Evolutionary conservation across 2,797 vertebrate species (phyloP), one percentile per base, ranked within the genome.

Genomic region (Numenius phaeopus): DNA sequence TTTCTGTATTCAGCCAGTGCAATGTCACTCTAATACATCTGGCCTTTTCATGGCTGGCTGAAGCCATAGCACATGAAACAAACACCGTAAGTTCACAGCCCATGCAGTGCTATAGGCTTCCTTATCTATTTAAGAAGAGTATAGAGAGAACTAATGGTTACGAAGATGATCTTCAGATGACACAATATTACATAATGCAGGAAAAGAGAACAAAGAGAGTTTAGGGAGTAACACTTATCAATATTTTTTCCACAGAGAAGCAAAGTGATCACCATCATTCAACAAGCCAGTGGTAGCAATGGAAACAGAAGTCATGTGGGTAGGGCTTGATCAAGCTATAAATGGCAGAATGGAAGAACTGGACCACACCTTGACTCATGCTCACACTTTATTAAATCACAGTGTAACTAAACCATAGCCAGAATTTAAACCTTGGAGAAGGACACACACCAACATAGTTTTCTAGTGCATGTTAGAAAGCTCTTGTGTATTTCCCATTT

Each of bases 81-180:
- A 70, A 75, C 19, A 67, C 10, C 0, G 0, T 7, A 24, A n/a
- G 2, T 5, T 47, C 49, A 49, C 0, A 52, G 24, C 9, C 17
- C 37, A 82, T 61, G 62, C 29, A 29, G 21, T 34, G 15, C 46
- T 70, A 29, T 4, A 9, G 9, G 21, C 32, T 30, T 70, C 59
- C 46, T 39, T 23, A 40, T 4, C 39, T 47, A 22, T 4, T 76
- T 47, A 40, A 52, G 23, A 29, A 34, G 2, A 30, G 27, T 14
- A 47, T 9, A 62, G 9, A 57, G 9, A 55, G 8, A 83, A 83
- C 23, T 30, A 58, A 80, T 7, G 1, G 40, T 40, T 55, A 70
- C 0, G 1, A 57, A 66, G 18, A 76, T 10, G 2, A 58, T 39
- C 6, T 75, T 75, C 55, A 72, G 6, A 47, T 34, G 1, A 87